Percentiles rank a stretch among this genome's conserved stretches.
Conservation (phyloP, 92 coral and sea anemone genomes). For the Actinernus sp. region DNA sequence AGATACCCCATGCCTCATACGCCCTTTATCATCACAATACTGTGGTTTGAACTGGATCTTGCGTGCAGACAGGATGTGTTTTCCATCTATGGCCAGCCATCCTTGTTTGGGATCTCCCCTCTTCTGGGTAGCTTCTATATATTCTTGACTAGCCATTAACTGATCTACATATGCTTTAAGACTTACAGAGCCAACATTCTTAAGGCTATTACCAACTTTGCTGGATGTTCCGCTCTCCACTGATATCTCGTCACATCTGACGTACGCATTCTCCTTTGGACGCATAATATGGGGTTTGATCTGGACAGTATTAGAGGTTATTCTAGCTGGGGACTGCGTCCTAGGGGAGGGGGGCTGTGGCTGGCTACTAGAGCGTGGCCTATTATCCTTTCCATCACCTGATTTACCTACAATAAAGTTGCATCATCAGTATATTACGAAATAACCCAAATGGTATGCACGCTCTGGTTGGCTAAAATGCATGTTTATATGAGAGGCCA, state of each 20-base stretch:
- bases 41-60: slow-evolving; percentile 89
- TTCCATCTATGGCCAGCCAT: slow-evolving; percentile 92
- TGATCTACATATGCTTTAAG: slow-evolving; percentile 81
- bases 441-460: too few species aligned
- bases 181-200: slow-evolving; percentile 69
- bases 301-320: slow-evolving; percentile 7
- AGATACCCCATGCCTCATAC: slow-evolving; percentile 95
- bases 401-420: too few species aligned
- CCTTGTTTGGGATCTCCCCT: slow-evolving; percentile 72
- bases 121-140: slow-evolving; percentile 78
- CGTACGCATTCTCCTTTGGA: slow-evolving; percentile 55
- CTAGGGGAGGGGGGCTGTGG: slow-evolving; percentile 20
- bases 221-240: slow-evolving; percentile 65
- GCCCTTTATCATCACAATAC: slow-evolving; percentile 92
- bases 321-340: slow-evolving; percentile 21
- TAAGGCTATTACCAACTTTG: slow-evolving; percentile 50
- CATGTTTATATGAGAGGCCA: too few species aligned
- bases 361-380: neutral
- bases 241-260: slow-evolving; percentile 79
- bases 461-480: too few species aligned
- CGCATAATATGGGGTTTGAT: slow-evolving; percentile 10
- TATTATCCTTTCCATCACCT: neutral
- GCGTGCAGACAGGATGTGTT: slow-evolving; percentile 82
- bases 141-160: slow-evolving; percentile 85
- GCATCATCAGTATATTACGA: too few species aligned